Percentiles rank a stretch among this genome's conserved stretches.
Conservation (phyloP, 1,140 invertebrate species). For the Euwallacea similis region DNA sequence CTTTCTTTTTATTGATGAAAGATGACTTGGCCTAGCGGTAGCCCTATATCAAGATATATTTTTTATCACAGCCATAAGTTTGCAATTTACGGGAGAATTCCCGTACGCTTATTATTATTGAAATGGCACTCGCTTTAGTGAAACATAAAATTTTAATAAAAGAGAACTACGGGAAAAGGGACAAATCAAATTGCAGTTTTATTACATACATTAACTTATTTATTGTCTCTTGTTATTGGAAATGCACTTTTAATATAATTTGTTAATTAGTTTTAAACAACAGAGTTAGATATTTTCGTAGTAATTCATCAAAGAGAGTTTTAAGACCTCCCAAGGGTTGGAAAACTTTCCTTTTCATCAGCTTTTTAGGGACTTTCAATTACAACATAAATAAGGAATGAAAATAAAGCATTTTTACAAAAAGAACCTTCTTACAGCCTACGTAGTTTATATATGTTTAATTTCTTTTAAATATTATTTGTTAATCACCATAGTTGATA, state of each 20-base stretch:
- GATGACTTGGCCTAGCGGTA: too few species aligned
- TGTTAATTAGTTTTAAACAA: constrained; percentile 45
- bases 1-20: too few species aligned
- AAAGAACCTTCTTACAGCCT: constrained; percentile 37
- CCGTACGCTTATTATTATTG: too few species aligned
- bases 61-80: too few species aligned
- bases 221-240: constrained; percentile 55
- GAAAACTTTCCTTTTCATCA: too few species aligned
- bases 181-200: neutral
- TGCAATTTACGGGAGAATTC: too few species aligned
- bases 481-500: constrained; percentile 55
- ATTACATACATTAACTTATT: constrained; percentile 49
- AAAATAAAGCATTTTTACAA: constrained; percentile 44
- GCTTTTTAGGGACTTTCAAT: neutral
- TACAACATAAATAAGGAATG: constrained; percentile 1
- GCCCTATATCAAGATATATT: too few species aligned
- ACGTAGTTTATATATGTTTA: constrained; percentile 36
- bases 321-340: neutral
- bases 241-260: constrained; percentile 52
- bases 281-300: constrained; percentile 24
- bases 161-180: too few species aligned
- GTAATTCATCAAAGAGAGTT: constrained; percentile 35
- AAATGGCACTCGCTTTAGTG: too few species aligned
- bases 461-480: constrained; percentile 33
- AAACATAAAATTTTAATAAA: too few species aligned